These are phyloP conservation scores for Drosophila mauritiana DNA, from an alignment of 1,140 invertebrate species.

Conservation along the genomic window DNA sequence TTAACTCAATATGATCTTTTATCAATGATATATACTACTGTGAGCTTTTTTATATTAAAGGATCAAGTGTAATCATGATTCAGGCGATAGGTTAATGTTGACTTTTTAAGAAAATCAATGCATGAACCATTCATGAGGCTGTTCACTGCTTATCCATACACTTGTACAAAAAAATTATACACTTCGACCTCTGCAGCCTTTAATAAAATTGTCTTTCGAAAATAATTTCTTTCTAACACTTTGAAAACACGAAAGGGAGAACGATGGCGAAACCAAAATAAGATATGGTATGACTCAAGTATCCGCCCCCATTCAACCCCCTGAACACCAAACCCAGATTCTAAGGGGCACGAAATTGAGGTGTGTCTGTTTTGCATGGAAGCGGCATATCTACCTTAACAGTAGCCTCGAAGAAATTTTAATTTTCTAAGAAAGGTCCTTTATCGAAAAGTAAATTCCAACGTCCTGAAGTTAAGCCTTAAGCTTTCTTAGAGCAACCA, in stretches of 20 bases:
- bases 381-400: slow-evolving; percentile 49
- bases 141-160: too few species aligned
- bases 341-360: slow-evolving; percentile 38
- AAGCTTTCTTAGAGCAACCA: too few species aligned
- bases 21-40: too few species aligned
- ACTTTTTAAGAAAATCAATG: too few species aligned
- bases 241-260: slow-evolving; percentile 39
- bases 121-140: too few species aligned
- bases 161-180: too few species aligned
- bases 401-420: slow-evolving; percentile 1
- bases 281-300: slow-evolving; percentile 63
- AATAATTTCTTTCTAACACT: not conserved
- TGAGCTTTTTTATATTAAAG: too few species aligned
- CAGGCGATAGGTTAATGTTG: too few species aligned
- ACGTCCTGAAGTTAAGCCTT: not conserved
- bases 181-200: not conserved
- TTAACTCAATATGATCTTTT: too few species aligned
- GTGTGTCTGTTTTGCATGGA: slow-evolving; percentile 45
- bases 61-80: too few species aligned
- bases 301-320: slow-evolving; percentile 9
- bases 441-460: not conserved
- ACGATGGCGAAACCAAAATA: slow-evolving; percentile 30
- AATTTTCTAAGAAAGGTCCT: not conserved
- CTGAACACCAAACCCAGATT: slow-evolving; percentile 6
- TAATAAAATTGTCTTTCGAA: not conserved